Conservation (phyloP, 2,113 vertebrate species). For the Oplegnathus fasciatus region DNA sequence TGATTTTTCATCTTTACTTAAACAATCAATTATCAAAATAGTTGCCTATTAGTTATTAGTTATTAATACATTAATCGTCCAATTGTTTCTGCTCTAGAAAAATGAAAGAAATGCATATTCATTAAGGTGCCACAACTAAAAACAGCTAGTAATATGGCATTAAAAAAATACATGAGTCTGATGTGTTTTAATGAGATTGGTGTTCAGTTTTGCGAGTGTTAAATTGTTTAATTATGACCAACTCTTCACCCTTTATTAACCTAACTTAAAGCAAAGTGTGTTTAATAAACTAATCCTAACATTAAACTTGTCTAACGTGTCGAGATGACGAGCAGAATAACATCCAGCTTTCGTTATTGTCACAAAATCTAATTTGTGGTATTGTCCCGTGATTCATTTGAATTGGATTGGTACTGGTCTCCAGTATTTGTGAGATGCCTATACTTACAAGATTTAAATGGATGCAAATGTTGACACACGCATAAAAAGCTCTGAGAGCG, state of each 20-base stretch:
- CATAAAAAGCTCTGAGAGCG: constrained; percentile 2
- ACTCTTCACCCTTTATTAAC: not conserved
- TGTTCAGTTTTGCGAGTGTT: too few species aligned
- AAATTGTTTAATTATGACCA: not conserved
- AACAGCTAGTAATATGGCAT: not conserved
- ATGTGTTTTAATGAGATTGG: too few species aligned
- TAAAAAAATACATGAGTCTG: not conserved
- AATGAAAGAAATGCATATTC: not conserved
- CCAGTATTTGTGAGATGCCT: not conserved
- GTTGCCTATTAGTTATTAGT: not conserved
- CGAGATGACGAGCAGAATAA: not conserved
- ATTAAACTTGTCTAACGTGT: not conserved
- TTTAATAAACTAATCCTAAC: not conserved
- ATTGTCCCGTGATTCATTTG: not conserved
- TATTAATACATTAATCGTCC: not conserved
- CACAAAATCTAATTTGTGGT: not conserved
- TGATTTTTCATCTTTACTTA: not conserved
- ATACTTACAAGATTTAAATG: constrained; percentile 27
- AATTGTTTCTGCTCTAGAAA: not conserved
- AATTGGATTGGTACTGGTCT: too few species aligned
- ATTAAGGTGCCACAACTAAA: not conserved
- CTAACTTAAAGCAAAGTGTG: not conserved
- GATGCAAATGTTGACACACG: constrained; percentile 34
- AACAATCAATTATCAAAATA: not conserved
- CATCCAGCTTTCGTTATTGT: not conserved